phyloP scores from a whole-genome alignment of 2,888 invertebrate genomes.

The Pherbina coryleti region DNA sequence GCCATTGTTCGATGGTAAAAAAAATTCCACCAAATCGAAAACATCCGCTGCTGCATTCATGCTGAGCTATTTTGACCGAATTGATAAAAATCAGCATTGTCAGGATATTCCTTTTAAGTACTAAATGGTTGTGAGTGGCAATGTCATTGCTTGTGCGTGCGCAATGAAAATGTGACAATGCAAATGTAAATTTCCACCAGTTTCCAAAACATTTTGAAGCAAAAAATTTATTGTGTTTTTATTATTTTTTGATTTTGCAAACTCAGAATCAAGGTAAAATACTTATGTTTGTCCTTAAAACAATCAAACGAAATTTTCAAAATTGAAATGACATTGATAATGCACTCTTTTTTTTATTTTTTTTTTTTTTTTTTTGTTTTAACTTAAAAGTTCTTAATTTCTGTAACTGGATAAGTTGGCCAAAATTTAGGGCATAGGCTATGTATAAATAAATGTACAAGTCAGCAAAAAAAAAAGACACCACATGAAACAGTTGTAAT shows the following conservation, averaged over 20 bases:
- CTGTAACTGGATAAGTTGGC: background rate
- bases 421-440: background rate
- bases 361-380: no score
- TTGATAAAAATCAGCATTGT: constrained; percentile 2
- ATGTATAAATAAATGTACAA: background rate
- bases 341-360: no score
- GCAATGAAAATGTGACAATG: background rate
- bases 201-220: background rate
- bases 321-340: no score
- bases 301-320: no score
- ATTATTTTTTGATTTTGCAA: no score
- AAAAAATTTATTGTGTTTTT: no score
- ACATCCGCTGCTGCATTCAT: background rate
- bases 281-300: no score
- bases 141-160: background rate
- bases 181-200: background rate
- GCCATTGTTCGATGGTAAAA: background rate
- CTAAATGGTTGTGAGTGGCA: background rate
- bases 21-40: background rate
- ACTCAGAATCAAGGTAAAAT: no score
- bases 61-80: background rate
- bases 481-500: background rate
- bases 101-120: background rate
- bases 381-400: background rate
- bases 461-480: no score